Base-by-base conservation (phyloP, 1,140 invertebrate species). In the Caenorhabditis brenneri region DNA sequence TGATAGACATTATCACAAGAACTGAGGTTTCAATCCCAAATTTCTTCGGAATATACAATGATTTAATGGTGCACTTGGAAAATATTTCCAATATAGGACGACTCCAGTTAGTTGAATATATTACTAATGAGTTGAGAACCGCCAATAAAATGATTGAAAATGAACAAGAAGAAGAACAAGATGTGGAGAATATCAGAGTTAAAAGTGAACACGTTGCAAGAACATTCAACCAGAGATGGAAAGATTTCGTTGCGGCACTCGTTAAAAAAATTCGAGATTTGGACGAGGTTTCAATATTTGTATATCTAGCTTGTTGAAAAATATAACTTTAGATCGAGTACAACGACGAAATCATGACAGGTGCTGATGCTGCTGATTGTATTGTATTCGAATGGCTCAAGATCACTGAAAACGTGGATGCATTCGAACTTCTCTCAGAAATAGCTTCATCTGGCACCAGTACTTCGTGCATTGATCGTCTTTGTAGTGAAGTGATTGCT, bases 21-120 rank as follows among this genome's bases (percentile, higher is more conserved):
- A 36, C 65, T 6, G 36, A 39, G 42, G 36, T 74, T 24, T 74
- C 65, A 2, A n/a, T 74, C 1, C 65, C 65, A 22, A 74, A 74
- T 24, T 74, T 74, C 36, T 74, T 74, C 10, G 65, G 65, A 74
- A 42, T 74, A 36, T 74, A 74, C 36, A 74, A 74, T 42, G 65
- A 74, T 42, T 27, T 74, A 15, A 39, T 74, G n/a, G 36, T 74
- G 4, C 65, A 74, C 10, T 22, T 74, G n/a, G 36, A 74, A 24
- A 46, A 42, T 46, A 24, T 31, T 19, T 42, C 65, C 4, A 39
- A 74, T n/a, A n/a, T 10, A 36, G 36, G 29, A 46, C n/a, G 42
- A 0, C 10, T 42, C 42, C 19, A 74, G 1, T 24, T 74, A 2
- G 36, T 74, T 42, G 36, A 74, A 10, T 74, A 24, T 24, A n/a